phyloP scores from a whole-genome alignment of 2,797 vertebrate genomes.

The Hyperoplus lanceolatus region DNA sequence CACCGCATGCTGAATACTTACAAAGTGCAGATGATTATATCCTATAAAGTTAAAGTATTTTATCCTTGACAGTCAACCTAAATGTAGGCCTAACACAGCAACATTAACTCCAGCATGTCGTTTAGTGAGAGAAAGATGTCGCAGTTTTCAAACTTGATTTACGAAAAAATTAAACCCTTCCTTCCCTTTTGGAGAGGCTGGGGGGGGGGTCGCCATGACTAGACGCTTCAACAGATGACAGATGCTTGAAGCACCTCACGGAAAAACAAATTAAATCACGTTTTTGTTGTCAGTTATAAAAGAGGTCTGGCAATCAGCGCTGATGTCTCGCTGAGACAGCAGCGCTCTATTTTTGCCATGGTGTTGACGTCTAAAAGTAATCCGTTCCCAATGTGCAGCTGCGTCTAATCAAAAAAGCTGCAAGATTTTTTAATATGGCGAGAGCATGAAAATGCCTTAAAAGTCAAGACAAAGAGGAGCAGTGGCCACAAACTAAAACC shows the following conservation, averaged over 20 bases:
- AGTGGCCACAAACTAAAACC: conserved; percentile 13
- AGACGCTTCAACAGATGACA: conserved; percentile 40
- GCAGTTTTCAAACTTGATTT: conserved; percentile 23
- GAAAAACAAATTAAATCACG: conserved; percentile 67
- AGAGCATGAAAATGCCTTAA: conserved; percentile 1
- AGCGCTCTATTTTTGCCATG: conserved; percentile 48
- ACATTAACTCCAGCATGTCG: conserved; percentile 23
- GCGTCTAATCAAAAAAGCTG: conserved; percentile 47
- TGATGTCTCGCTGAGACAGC: no score
- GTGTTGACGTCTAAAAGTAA: conserved; percentile 51
- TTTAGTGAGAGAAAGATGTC: conserved; percentile 7
- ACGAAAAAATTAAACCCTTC: conserved; percentile 31
- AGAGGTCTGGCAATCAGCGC: conserved; percentile 49
- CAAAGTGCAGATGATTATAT: conserved; percentile 35
- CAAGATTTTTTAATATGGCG: conserved; percentile 39
- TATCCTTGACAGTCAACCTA: conserved; percentile 8
- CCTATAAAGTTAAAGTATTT: conserved; percentile 27
- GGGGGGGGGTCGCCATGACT: conserved; percentile 54
- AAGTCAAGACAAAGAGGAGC: conserved; percentile 24
- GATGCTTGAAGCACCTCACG: conserved; percentile 62
- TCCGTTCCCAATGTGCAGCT: conserved; percentile 54
- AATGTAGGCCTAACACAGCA: conserved; percentile 1
- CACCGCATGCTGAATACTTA: conserved; percentile 46
- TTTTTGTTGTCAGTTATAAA: conserved; percentile 52
- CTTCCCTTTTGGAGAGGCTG: conserved; percentile 33